Conservation (phyloP, 1,140 invertebrate species). For the Melitaea cinxia region DNA sequence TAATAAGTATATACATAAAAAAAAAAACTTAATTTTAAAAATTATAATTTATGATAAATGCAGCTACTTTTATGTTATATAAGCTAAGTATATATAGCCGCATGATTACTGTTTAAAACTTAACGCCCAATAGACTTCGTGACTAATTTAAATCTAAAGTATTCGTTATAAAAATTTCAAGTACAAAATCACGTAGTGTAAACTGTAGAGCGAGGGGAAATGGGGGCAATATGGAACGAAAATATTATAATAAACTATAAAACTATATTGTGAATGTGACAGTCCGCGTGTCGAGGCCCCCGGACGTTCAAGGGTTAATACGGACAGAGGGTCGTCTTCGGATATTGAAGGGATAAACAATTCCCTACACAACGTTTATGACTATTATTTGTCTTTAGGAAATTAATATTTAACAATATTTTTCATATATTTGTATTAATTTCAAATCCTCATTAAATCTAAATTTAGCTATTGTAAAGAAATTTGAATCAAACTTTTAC, state of each 20-base stretch:
- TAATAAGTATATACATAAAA: neutral
- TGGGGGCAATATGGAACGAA: slow-evolving; percentile 62
- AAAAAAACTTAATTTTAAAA: neutral
- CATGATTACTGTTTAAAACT: slow-evolving; percentile 19
- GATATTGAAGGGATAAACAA: slow-evolving; percentile 52
- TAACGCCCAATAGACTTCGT: slow-evolving; percentile 25
- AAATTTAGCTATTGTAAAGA: too few species aligned
- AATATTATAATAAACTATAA: slow-evolving; percentile 77
- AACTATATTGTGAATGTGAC: slow-evolving; percentile 74
- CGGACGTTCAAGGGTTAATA: slow-evolving; percentile 65
- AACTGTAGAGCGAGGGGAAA: slow-evolving; percentile 47
- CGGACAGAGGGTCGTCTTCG: slow-evolving; percentile 60
- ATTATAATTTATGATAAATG: slow-evolving; percentile 5
- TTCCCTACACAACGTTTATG: neutral
- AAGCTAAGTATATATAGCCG: slow-evolving; percentile 8
- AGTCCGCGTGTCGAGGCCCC: slow-evolving; percentile 67
- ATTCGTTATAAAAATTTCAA: slow-evolving; percentile 29
- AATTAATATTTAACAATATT: neutral
- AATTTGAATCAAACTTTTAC: too few species aligned
- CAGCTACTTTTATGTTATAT: neutral
- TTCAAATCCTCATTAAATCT: too few species aligned
- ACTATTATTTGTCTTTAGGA: neutral
- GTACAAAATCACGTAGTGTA: slow-evolving; percentile 37
- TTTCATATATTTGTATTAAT: neutral
- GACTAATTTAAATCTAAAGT: slow-evolving; percentile 30